Evolutionary conservation across 35 echinoderm and acorn worm genomes (phyloP).

Genomic region (Apostichopus parvimensis): DNA sequence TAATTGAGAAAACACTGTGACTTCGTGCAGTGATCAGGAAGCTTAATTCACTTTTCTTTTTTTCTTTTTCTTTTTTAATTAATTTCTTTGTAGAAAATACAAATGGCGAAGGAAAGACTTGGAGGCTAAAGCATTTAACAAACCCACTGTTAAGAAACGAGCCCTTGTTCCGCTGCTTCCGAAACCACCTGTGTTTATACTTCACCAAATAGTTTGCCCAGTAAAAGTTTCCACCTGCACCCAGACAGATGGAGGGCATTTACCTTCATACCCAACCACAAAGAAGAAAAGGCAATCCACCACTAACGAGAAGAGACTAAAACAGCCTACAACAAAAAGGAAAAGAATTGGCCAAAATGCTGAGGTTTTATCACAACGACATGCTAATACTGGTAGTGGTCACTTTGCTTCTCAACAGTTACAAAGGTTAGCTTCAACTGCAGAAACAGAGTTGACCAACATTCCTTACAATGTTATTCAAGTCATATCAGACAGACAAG

Average conservation of each 20-base stretch:
- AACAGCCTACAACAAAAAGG: not conserved
- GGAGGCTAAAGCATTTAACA: conserved; percentile 10
- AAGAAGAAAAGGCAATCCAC: not conserved
- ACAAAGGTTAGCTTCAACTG: conserved; percentile 18
- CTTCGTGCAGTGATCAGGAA: too few relatives aligned
- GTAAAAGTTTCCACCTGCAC: not conserved
- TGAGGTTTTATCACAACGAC: not conserved
- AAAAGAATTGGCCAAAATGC: not conserved
- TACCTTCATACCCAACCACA: not conserved
- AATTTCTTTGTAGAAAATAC: conserved; percentile 34
- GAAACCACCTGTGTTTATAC: conserved; percentile 36
- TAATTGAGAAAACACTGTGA: too few relatives aligned
- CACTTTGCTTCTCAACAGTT: not conserved
- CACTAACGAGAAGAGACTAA: not conserved
- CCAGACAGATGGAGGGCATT: conserved; percentile 8
- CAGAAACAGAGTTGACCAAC: not conserved
- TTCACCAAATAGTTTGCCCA: conserved; percentile 26
- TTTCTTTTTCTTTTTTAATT: conserved; percentile 1
- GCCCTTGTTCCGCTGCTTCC: conserved; percentile 3
- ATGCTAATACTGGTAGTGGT: not conserved
- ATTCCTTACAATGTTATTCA: conserved; percentile 24
- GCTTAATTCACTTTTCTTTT: not conserved
- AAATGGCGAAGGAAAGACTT: conserved; percentile 37
- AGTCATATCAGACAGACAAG: not conserved
- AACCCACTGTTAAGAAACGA: not conserved